A percentile compares a stretch with the other conserved stretches of the same genome.
These are phyloP conservation scores for Acestrorhynchus altus DNA, from an alignment of 2,797 vertebrate genomes.

Conservation along the genomic window DNA sequence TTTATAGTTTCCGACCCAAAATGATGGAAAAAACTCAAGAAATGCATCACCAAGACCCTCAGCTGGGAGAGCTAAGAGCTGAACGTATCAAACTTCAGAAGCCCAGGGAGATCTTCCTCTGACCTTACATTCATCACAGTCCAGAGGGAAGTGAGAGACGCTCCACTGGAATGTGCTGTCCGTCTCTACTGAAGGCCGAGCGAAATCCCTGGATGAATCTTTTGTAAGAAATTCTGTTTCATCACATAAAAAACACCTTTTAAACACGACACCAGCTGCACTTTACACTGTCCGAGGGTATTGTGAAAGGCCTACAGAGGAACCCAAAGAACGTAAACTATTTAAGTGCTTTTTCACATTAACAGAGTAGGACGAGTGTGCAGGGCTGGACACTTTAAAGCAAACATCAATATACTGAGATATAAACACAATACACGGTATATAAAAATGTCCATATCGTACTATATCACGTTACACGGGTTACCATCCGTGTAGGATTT, in stretches of 20 bases:
- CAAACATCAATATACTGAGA: too few relatives aligned
- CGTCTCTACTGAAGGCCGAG: slow-evolving; percentile 23
- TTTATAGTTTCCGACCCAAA: slow-evolving; percentile 38
- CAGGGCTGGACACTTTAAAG: too few relatives aligned
- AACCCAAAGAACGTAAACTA: neutral
- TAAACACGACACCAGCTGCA: neutral
- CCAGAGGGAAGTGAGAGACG: neutral
- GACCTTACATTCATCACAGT: slow-evolving; percentile 9
- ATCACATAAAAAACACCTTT: neutral
- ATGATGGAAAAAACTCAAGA: neutral
- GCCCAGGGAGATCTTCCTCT: neutral
- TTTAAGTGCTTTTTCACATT: too few relatives aligned
- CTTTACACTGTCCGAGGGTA: neutral
- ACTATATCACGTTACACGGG: too few relatives aligned
- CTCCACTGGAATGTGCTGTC: slow-evolving; percentile 15
- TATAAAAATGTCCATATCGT: too few relatives aligned
- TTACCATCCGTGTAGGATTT: too few relatives aligned
- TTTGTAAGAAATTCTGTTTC: too few relatives aligned
- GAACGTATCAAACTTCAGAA: neutral
- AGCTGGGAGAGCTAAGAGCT: neutral
- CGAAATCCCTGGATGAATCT: slow-evolving; percentile 13
- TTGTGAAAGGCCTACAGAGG: neutral
- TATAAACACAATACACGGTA: too few relatives aligned
- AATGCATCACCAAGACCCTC: neutral
- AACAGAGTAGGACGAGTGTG: too few relatives aligned